Conservation (phyloP, 2,113 vertebrate species). For the Python bivittatus region DNA sequence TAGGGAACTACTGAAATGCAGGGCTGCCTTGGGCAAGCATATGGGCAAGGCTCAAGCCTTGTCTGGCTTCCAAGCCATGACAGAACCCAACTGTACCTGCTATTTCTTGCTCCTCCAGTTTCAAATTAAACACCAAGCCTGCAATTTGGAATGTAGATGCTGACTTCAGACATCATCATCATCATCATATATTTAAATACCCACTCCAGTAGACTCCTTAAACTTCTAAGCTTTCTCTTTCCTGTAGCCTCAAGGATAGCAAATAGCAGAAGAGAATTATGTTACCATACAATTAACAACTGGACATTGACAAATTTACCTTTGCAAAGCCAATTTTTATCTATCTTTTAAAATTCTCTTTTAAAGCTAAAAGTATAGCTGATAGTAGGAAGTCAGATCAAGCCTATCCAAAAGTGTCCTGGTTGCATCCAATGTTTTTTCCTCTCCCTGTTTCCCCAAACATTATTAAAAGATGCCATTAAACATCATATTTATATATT, state of each 20-base stretch:
- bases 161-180: too few species aligned
- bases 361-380: constrained; percentile 38
- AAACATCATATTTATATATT: constrained; percentile 64
- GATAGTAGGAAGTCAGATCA: constrained; percentile 43
- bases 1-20: neutral
- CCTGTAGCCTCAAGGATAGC: neutral
- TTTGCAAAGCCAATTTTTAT: constrained; percentile 46
- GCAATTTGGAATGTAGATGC: neutral
- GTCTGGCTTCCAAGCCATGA: neutral
- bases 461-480: constrained; percentile 62
- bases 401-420: too few species aligned
- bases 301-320: constrained; percentile 8
- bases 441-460: too few species aligned
- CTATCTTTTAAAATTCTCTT: constrained; percentile 33
- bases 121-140: neutral
- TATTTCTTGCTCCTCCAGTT: neutral
- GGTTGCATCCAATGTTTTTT: too few species aligned
- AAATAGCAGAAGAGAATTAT: neutral
- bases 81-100: neutral
- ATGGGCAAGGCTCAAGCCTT: neutral
- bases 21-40: neutral
- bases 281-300: constrained; percentile 12
- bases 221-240: constrained; percentile 18
- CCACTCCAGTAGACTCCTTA: neutral
- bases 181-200: neutral